A percentile compares a stretch with the other conserved stretches of the same genome.
These are phyloP conservation scores for Notolepis coatsorum DNA, from an alignment of 2,797 vertebrate species.

Conservation along the genomic window DNA sequence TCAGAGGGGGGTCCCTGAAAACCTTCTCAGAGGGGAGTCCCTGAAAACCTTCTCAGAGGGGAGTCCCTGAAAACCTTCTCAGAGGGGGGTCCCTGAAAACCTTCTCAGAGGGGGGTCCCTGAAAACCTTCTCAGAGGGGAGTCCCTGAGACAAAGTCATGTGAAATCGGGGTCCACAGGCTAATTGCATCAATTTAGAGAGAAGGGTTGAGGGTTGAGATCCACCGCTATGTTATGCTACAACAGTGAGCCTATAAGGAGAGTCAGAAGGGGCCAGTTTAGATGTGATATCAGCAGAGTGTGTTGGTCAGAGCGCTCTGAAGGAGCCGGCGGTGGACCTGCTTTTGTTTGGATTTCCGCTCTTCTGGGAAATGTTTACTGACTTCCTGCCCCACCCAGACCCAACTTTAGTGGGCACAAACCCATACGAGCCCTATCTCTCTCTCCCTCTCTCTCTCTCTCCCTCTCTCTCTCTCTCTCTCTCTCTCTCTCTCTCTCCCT, in stretches of 20 bases:
- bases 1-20: too few relatives aligned
- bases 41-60: too few relatives aligned
- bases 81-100: too few relatives aligned
- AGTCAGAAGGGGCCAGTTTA: constrained; percentile 3
- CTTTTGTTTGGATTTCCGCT: constrained; percentile 75
- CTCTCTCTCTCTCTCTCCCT: constrained; percentile 56
- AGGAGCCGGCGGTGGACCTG: constrained; percentile 32
- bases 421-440: constrained; percentile 31
- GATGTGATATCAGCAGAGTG: constrained; percentile 16
- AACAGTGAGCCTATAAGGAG: neutral
- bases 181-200: too few relatives aligned
- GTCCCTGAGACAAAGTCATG: too few relatives aligned
- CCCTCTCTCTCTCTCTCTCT: constrained; percentile 39
- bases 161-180: too few relatives aligned
- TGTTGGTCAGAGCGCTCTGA: constrained; percentile 3
- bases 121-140: too few relatives aligned
- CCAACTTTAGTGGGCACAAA: constrained; percentile 41
- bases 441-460: constrained; percentile 53
- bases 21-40: too few relatives aligned
- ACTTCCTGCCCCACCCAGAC: constrained; percentile 74
- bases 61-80: too few relatives aligned
- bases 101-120: too few relatives aligned
- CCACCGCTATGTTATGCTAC: too few relatives aligned
- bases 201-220: too few relatives aligned
- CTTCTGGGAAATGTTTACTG: constrained; percentile 67